Evolutionary conservation across 1,140 invertebrate species (phyloP).

Genomic region (Diuraphis noxia): DNA sequence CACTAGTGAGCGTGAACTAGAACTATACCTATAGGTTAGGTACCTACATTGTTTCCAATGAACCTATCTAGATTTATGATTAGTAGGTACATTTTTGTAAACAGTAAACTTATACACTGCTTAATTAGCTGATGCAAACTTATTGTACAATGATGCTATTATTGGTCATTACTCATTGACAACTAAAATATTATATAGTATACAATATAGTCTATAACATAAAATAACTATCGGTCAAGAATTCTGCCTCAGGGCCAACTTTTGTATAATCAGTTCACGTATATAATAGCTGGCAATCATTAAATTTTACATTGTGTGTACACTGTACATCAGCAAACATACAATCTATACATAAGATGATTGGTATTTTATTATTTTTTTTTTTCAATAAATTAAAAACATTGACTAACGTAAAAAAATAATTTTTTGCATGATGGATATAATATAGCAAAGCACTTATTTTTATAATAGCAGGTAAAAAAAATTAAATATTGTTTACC

Average conservation of each 20-base stretch:
- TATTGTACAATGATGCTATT: neutral
- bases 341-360: slow-evolving; percentile 22
- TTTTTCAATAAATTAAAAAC: neutral
- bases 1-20: no score
- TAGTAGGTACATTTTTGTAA: neutral
- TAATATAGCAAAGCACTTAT: neutral
- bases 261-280: slow-evolving; percentile 23
- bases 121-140: neutral
- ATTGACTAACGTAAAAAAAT: neutral
- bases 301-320: slow-evolving; percentile 13
- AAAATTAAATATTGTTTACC: neutral
- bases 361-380: neutral
- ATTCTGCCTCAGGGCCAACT: slow-evolving; percentile 41
- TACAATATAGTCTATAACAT: neutral
- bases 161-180: slow-evolving; percentile 16
- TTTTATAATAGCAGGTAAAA: neutral
- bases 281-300: slow-evolving; percentile 17
- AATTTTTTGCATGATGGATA: neutral
- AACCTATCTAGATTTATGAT: neutral
- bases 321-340: neutral
- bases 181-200: slow-evolving; percentile 9
- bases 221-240: slow-evolving; percentile 18
- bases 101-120: neutral
- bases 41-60: neutral
- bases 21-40: no score